Evolutionary conservation across 2,888 invertebrate species (phyloP).

Genomic region (Meteorus cinctellus): DNA sequence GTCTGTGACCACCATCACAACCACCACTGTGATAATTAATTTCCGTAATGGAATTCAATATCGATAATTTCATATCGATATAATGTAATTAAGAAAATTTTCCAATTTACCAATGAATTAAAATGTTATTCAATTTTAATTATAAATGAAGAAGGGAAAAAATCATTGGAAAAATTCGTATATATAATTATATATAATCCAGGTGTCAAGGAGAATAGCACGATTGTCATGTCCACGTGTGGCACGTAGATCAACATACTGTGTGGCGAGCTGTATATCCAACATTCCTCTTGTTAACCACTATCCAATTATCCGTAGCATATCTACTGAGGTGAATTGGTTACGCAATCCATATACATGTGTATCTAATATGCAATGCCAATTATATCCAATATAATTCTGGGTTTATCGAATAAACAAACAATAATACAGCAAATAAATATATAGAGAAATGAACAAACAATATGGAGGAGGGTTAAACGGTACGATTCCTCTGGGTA

Average conservation of each 20-base stretch:
- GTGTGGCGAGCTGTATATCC: constrained; percentile 1
- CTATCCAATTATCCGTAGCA: constrained; percentile 57
- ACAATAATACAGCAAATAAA: constrained; percentile 6
- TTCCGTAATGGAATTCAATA: not conserved
- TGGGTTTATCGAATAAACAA: not conserved
- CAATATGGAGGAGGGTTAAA: too few species aligned
- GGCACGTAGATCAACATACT: not conserved
- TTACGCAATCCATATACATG: constrained; percentile 27
- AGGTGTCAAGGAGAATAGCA: constrained; percentile 12
- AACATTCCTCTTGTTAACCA: constrained; percentile 44
- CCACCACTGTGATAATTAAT: not conserved
- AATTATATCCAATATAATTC: constrained; percentile 27
- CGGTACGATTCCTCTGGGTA: too few species aligned
- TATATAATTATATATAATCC: constrained; percentile 12
- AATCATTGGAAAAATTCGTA: not conserved
- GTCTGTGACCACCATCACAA: not conserved
- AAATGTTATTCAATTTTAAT: not conserved
- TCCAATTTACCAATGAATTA: not conserved
- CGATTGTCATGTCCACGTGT: constrained; percentile 9
- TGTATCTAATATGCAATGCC: constrained; percentile 3
- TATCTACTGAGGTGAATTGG: constrained; percentile 29
- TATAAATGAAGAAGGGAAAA: not conserved
- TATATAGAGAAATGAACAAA: not conserved
- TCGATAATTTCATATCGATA: not conserved
- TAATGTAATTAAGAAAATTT: not conserved